phyloP scores from a whole-genome alignment of 2,113 vertebrate genomes.

The Proterorhinus semilunaris region DNA sequence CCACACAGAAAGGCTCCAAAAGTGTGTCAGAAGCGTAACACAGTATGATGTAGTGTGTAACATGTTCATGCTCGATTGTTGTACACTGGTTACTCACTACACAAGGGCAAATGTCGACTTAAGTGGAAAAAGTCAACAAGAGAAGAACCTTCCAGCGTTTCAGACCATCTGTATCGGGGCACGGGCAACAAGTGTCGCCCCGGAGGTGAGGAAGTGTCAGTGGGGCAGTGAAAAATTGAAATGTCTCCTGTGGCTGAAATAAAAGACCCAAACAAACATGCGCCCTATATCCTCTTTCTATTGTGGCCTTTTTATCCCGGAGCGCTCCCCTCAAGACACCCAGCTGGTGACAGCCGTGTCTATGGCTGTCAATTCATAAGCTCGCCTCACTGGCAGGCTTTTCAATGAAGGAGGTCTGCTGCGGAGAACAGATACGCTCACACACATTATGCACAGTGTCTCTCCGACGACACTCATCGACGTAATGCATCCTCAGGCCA shows the following conservation, averaged over 20 bases:
- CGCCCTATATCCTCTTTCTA: slow-evolving; percentile 18
- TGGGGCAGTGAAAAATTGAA: slow-evolving; percentile 21
- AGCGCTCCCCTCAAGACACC: slow-evolving; percentile 15
- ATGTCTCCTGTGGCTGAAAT: slow-evolving; percentile 46
- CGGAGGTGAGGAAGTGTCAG: slow-evolving; percentile 32
- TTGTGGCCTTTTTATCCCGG: slow-evolving; percentile 27
- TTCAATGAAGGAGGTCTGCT: slow-evolving; percentile 34
- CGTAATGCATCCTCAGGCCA: slow-evolving; percentile 3
- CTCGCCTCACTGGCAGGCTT: slow-evolving; percentile 11
- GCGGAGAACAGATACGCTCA: slow-evolving; percentile 8
- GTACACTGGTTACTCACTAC: too few species aligned
- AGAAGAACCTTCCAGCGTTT: slow-evolving; percentile 26
- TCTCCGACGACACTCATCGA: not conserved
- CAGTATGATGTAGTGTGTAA: too few species aligned
- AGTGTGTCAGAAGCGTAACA: too few species aligned
- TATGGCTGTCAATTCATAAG: slow-evolving; percentile 19
- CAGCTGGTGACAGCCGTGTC: slow-evolving; percentile 42
- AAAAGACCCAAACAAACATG: slow-evolving; percentile 34
- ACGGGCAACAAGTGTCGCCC: slow-evolving; percentile 34
- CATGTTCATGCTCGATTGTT: too few species aligned
- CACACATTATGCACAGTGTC: slow-evolving; percentile 22
- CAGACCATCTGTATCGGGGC: slow-evolving; percentile 46
- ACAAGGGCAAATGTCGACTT: not conserved
- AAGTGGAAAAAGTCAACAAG: slow-evolving; percentile 5
- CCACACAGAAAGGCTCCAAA: too few species aligned